phyloP scores from a whole-genome alignment of 1,140 invertebrate species.

The Drosophila leontia region DNA sequence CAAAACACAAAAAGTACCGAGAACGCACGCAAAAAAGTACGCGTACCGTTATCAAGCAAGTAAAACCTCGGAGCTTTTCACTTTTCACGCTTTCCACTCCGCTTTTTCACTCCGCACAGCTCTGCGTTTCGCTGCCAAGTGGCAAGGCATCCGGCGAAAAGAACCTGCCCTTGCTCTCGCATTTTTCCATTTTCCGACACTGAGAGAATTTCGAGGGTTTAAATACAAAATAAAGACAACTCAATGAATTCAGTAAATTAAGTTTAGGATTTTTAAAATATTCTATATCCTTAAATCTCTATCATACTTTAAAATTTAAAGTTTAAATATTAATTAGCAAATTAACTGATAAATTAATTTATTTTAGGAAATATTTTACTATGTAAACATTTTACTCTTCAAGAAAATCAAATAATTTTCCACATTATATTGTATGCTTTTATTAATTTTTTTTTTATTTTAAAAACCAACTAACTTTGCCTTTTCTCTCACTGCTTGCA shows the following conservation, averaged over 20 bases:
- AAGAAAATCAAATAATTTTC: not conserved
- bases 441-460: not conserved
- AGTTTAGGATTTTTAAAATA: not conserved
- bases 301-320: too few species aligned
- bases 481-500: not conserved
- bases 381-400: too few species aligned
- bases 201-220: not conserved
- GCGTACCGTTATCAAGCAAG: slow-evolving; percentile 18
- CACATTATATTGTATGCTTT: not conserved
- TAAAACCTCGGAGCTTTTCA: not conserved
- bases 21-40: slow-evolving; percentile 10
- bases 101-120: slow-evolving; percentile 24
- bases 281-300: not conserved
- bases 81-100: slow-evolving; percentile 1
- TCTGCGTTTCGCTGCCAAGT: slow-evolving; percentile 31
- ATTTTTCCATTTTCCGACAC: slow-evolving; percentile 29
- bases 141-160: slow-evolving; percentile 29
- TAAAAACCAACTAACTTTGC: not conserved
- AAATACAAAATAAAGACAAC: not conserved
- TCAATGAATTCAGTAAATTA: not conserved
- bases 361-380: not conserved
- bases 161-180: slow-evolving; percentile 23
- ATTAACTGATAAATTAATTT: not conserved
- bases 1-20: not conserved
- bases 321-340: too few species aligned